phyloP scores from a whole-genome alignment of 2,888 invertebrate species.

The Aphrophora alni region DNA sequence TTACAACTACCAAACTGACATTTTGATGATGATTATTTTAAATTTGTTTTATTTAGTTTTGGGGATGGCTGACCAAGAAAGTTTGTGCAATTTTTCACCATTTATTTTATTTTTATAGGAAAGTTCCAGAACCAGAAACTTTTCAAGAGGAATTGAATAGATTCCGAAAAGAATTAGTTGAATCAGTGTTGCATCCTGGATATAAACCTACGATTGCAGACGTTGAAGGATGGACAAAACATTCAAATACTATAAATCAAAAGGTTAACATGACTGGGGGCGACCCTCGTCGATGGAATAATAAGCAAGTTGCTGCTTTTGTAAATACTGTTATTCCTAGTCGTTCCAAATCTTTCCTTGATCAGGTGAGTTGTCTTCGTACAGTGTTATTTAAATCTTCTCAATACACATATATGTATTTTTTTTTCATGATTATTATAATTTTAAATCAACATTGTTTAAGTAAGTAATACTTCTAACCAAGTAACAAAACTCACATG shows the following conservation, averaged over 20 bases:
- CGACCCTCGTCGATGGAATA: conserved; percentile 28
- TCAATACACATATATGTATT: too few relatives aligned
- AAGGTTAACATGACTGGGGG: conserved; percentile 18
- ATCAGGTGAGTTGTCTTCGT: conserved; percentile 37
- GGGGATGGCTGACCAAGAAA: too few relatives aligned
- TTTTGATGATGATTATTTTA: too few relatives aligned
- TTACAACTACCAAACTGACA: too few relatives aligned
- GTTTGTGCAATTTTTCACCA: too few relatives aligned
- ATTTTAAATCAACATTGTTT: too few relatives aligned
- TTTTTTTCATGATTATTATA: too few relatives aligned
- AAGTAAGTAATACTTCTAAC: too few relatives aligned
- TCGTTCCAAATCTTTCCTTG: conserved; percentile 31
- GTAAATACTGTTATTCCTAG: conserved; percentile 32
- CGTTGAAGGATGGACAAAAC: conserved; percentile 31
- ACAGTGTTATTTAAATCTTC: not conserved
- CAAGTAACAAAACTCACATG: too few relatives aligned
- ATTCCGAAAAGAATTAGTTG: conserved; percentile 31
- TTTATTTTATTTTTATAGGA: conserved; percentile 29
- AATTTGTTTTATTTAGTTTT: too few relatives aligned
- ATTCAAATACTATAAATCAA: conserved; percentile 6
- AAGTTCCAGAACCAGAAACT: conserved; percentile 28
- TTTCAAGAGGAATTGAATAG: conserved; percentile 18
- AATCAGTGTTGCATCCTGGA: conserved; percentile 34
- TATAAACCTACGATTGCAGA: conserved; percentile 19
- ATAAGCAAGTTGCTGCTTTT: conserved; percentile 37